Conservation (phyloP, 2,888 invertebrate species). For the Apoda limacodes region DNA sequence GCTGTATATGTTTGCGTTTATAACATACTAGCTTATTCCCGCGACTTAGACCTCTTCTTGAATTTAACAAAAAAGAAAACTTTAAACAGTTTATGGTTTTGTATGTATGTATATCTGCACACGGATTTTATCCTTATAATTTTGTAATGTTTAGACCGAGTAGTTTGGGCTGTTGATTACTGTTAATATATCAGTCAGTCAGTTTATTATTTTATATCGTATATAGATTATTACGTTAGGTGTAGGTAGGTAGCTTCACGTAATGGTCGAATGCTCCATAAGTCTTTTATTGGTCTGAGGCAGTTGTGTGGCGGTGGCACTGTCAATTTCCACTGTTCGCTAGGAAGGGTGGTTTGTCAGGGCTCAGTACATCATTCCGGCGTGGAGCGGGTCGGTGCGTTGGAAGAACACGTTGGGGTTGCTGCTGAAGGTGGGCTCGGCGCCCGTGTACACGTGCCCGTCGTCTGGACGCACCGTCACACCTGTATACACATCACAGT, state of each 20-base stretch:
- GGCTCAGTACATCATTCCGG: slow-evolving; percentile 90
- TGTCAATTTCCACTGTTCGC: slow-evolving; percentile 64
- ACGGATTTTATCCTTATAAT: too few species aligned
- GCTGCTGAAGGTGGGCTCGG: slow-evolving; percentile 87
- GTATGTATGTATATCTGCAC: too few species aligned
- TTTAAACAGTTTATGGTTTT: too few species aligned
- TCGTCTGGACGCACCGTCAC: slow-evolving; percentile 85
- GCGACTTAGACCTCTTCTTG: too few species aligned
- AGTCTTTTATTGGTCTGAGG: too few species aligned
- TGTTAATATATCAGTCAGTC: too few species aligned
- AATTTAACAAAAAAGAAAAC: too few species aligned
- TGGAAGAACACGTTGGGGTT: slow-evolving; percentile 94
- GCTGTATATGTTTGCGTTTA: too few species aligned
- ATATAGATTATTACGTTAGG: not conserved
- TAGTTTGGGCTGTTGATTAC: slow-evolving; percentile 8
- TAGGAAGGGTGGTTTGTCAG: slow-evolving; percentile 63
- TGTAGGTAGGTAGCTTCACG: slow-evolving; percentile 7
- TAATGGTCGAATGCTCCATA: slow-evolving; percentile 6
- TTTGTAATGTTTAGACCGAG: too few species aligned
- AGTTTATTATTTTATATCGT: too few species aligned
- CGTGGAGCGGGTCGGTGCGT: slow-evolving; percentile 83
- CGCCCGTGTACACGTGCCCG: slow-evolving; percentile 85
- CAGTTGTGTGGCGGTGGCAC: slow-evolving; percentile 34
- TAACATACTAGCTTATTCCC: too few species aligned
- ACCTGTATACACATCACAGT: slow-evolving; percentile 62